Evolutionary conservation across 2,888 invertebrate species (phyloP).

Genomic region (Toxonevra muliebris): DNA sequence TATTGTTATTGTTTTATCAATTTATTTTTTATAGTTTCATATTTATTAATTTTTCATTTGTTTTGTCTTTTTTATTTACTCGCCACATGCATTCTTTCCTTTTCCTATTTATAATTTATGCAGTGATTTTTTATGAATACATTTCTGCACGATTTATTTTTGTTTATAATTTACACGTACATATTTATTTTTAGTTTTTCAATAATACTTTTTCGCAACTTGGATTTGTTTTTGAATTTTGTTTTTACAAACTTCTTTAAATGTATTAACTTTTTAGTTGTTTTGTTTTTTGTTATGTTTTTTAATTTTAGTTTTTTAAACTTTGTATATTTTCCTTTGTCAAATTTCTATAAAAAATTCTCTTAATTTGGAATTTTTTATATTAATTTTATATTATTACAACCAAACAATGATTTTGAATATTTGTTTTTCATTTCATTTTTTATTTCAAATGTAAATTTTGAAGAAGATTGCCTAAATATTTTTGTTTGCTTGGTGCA

Average conservation of each 20-base stretch:
- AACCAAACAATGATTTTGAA: conserved; percentile 1
- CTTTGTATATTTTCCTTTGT: conserved; percentile 5
- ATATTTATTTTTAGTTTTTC: conserved; percentile 14
- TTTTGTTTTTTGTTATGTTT: background rate
- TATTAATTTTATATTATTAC: conserved; percentile 6
- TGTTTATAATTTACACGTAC: no score
- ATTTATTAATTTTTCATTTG: conserved; percentile 31
- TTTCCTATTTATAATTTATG: conserved; percentile 8
- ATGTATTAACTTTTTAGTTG: background rate
- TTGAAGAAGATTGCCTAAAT: background rate
- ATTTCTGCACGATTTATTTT: conserved; percentile 5
- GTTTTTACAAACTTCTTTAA: background rate
- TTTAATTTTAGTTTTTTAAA: background rate
- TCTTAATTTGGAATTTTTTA: background rate
- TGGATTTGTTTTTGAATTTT: conserved; percentile 5
- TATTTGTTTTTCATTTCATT: conserved; percentile 2
- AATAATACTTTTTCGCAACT: conserved; percentile 31
- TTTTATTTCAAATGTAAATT: background rate
- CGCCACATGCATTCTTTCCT: conserved; percentile 3
- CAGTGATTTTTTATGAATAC: conserved; percentile 16
- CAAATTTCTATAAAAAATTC: background rate
- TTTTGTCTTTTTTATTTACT: conserved; percentile 22
- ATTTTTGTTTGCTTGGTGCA: conserved; percentile 40
- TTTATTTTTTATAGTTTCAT: conserved; percentile 33
- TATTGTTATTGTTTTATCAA: conserved; percentile 33